Base-by-base conservation (phyloP, 2,797 vertebrate species). In the Astyanax mexicanus region DNA sequence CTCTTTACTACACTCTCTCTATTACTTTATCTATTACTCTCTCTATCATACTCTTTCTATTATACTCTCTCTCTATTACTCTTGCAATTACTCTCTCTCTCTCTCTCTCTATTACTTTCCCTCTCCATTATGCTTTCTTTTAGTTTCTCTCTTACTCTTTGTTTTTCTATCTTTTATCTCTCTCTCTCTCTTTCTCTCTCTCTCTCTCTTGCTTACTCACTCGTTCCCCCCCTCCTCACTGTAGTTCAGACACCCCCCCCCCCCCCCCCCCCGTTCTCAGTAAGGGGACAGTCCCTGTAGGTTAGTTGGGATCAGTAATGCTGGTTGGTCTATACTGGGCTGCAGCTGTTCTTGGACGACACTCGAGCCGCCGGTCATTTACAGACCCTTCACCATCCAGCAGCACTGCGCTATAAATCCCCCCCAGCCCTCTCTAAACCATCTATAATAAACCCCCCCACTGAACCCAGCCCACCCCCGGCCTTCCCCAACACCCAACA, bases 321-420 rank as follows among this genome's bases (percentile, higher is more conserved):
- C 60, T 15, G 37, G 73, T 62, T 70, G 15, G 55, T 80, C 60
- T 83, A 75, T 78, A 75, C 74, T 69, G 44, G 69, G 47, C 67
- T 92, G 89, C 88, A 92, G 89, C 89, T 94, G 92, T 90, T 88
- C 84, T 81, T 79, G 75, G 86, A 81, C 84, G 85, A 91, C 77
- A 89, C 81, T 86, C 73, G 86, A 92, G 84, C 80, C 75, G 84
- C 80, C 75, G 61, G 72, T 84, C 74, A 82, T 83, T 91, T 80
- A 84, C 83, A 92, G 89, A 89, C 74, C 64, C 0, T 81, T 88
- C 90, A 86, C 80, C 25, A 79, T 92, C 89, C n/a, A n/a, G 91
- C 91, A 86, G 85, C 87, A 78, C 83, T 72, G 76, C 77, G 40
- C 84, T 87, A 72, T 86, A 86, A 85, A 88, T 83, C 76, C 81